Evolutionary conservation across 2,888 invertebrate genomes (phyloP), one percentile per base, ranked within the genome.

Genomic region (Clistopyga incitator): DNA sequence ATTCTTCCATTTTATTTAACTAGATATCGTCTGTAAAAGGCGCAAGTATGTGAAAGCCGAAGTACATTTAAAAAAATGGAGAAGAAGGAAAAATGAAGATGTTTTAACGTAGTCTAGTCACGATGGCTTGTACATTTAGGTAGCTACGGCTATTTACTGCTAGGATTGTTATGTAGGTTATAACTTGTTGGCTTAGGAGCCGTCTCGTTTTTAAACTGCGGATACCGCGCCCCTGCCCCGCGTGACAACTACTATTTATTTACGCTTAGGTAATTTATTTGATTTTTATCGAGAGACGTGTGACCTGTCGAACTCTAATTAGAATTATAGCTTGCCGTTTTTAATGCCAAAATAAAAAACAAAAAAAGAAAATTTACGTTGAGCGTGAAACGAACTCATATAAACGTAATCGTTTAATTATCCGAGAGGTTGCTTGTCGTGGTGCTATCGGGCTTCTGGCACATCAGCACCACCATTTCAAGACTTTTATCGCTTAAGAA

Each of bases 131-230:
- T 88, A 89, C 83, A 87, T 86, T 87, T 84, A 86, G 81, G 78
- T 87, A 74, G 82, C 82, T 89, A 85, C 78, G 70, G 88, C 89
- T 88, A 87, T 88, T 87, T 86, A 85, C 82, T 83, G 85, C 79
- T 85, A 88, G 84, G 85, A 87, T 89, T 90, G 89, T 90, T 90
- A 88, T 85, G 77, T 80, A 82, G 78, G 87, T 87, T 88, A 85
- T 89, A 86, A 84, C 78, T 84, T 81, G 78, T 84, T 84, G 81
- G 84, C 78, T 84, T 59, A 76, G 79, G 65, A 72, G 72, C 64
- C 47, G 70, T 77, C 34, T 64, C 77, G 65, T 70, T 78, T 84
- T 56, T 18, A 52, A 47, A 70, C 23, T 34, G 75, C 64, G 64
- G 23, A 64, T 47, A 64, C 15, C 34, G 52, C 56, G 42, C 45